Evolutionary conservation across 1,140 invertebrate genomes (phyloP).

Genomic region (Megalopta genalis): DNA sequence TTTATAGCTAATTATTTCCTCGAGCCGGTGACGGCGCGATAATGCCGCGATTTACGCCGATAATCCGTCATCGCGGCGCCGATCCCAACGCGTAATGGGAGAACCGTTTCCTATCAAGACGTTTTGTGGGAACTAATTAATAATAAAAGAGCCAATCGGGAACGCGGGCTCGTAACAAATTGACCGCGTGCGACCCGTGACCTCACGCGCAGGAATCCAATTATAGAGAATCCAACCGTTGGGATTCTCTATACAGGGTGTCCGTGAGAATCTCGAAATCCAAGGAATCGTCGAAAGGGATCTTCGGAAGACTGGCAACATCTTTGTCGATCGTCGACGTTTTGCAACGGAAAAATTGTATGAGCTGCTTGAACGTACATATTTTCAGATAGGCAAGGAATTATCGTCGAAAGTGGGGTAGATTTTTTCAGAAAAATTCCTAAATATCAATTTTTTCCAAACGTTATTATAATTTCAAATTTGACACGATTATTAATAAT

Average conservation of each 20-base stretch:
- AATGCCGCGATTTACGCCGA: slow-evolving; percentile 48
- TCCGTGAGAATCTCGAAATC: not conserved
- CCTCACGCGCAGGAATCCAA: slow-evolving; percentile 49
- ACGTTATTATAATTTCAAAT: no score
- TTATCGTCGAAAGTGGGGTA: no score
- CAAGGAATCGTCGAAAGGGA: no score
- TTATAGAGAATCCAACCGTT: slow-evolving; percentile 43
- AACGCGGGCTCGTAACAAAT: slow-evolving; percentile 44
- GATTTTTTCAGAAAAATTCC: no score
- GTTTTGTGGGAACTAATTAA: slow-evolving; percentile 56
- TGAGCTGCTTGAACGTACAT: no score
- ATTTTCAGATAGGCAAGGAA: no score
- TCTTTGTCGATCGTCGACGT: no score
- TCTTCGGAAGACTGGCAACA: no score
- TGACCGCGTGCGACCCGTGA: slow-evolving; percentile 36
- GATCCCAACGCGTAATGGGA: slow-evolving; percentile 45
- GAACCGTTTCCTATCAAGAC: slow-evolving; percentile 48
- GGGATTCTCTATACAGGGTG: slow-evolving; percentile 7
- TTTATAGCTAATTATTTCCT: slow-evolving; percentile 53
- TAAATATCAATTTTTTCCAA: no score
- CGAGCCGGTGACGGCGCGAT: not conserved
- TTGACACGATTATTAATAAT: no score
- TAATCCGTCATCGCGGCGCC: slow-evolving; percentile 48
- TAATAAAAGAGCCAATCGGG: slow-evolving; percentile 44
- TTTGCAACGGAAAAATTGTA: no score